Evolutionary conservation across 2,113 vertebrate genomes (phyloP), one percentile per base, ranked within the genome.

Genomic region (Xerus inauris): DNA sequence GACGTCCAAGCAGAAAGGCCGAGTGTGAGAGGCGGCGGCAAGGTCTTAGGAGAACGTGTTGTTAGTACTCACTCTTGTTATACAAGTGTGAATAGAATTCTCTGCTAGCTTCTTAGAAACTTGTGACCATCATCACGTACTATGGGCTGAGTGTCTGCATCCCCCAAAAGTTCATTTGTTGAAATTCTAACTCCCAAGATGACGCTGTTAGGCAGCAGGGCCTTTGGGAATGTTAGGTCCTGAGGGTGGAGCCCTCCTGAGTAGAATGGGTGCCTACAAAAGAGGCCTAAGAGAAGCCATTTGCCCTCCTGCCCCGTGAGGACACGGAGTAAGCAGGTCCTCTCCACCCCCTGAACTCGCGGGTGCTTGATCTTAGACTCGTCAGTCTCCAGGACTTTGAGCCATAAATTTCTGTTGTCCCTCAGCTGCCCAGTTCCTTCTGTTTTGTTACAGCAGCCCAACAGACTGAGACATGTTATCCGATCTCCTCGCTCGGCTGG

Each of bases 401-500:
- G 40, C n/a, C 38, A 7, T 26, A 47, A 35, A 54, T 22, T 6
- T 10, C 49, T 62, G 22, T 1, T 47, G 32, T 35, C 45, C 5
- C 5, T 8, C n/a, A 40, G 24, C 1, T 19, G 3, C 45, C 28
- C 8, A 2, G 16, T 38, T 42, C 30, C 42, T n/a, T 24, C 28
- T 35, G 1, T 38, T 38, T 62, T n/a, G 28, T 71, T 35, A 6
- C 6, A 49, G 6, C 16, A 64, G 49, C 28, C 49, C 35, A 42
- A 51, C 8, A 4, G 54, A 19, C 49, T 35, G 54, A 40, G 26
- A 13, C 42, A 7, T 1, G 8, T 6, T 0, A 2, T 45, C 12
- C 32, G 2, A 2, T 0, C 64, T 1, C 1, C 20, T 4, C 1
- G 11, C 67, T 42, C 17, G 9, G 8, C 3, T 0, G 3, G 80